phyloP scores from a whole-genome alignment of 2,888 invertebrate species.

The Caenorhabditis doughertyi region DNA sequence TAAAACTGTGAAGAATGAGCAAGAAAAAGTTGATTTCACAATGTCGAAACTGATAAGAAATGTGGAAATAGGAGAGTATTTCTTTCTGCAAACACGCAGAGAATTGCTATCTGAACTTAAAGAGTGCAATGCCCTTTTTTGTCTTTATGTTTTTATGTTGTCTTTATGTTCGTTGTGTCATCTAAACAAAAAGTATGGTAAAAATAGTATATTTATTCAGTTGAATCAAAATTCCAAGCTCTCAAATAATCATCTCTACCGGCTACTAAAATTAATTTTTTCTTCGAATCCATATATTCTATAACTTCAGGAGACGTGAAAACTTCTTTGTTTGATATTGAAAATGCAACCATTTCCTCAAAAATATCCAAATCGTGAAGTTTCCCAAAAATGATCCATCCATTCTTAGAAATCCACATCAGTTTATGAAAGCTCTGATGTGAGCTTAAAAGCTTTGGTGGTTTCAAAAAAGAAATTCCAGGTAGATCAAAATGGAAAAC shows the following conservation, averaged over 20 bases:
- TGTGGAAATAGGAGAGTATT: neutral
- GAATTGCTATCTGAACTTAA: too few species aligned
- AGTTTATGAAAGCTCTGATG: neutral
- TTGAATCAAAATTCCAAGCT: conserved; percentile 6
- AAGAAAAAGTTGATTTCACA: neutral
- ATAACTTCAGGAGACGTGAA: conserved; percentile 37
- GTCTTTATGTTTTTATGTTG: neutral
- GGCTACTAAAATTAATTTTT: conserved; percentile 11
- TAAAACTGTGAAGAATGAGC: conserved; percentile 2
- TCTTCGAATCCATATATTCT: neutral
- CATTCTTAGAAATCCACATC: conserved; percentile 25
- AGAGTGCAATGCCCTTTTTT: too few species aligned
- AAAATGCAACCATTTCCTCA: conserved; percentile 9
- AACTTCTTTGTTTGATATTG: conserved; percentile 27
- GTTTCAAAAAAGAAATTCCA: conserved; percentile 28
- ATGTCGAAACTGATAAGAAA: conserved; percentile 10
- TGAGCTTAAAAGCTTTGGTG: neutral
- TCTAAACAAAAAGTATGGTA: too few species aligned
- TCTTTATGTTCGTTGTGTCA: neutral
- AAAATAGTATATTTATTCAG: neutral
- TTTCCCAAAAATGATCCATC: conserved; percentile 15
- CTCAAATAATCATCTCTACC: conserved; percentile 54
- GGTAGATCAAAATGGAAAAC: conserved; percentile 18
- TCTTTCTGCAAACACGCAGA: neutral
- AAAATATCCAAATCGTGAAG: conserved; percentile 1